phyloP scores from a whole-genome alignment of 2,888 invertebrate species.

The Coleophora deauratella region DNA sequence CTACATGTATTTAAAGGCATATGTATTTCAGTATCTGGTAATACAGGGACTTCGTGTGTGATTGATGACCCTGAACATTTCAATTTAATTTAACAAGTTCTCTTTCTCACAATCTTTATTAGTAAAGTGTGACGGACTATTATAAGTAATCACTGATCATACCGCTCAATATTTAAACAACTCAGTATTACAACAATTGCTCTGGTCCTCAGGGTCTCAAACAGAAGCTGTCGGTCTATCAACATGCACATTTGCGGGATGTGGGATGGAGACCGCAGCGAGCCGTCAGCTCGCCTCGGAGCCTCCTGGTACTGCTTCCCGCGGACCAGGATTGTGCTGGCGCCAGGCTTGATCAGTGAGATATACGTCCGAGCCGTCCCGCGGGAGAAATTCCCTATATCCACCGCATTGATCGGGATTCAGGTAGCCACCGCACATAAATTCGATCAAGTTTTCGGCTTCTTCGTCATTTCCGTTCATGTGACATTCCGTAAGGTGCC shows the following conservation, averaged over 20 bases:
- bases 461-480: slow-evolving; percentile 40
- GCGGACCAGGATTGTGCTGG: slow-evolving; percentile 38
- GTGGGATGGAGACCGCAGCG: slow-evolving; percentile 29
- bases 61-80: no score
- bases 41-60: no score
- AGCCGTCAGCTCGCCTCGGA: slow-evolving; percentile 27
- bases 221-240: slow-evolving; percentile 32
- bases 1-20: no score
- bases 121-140: no score
- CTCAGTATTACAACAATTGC: no score
- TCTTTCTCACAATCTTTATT: no score
- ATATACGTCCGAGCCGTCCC: slow-evolving; percentile 38
- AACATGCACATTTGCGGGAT: slow-evolving; percentile 43
- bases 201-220: slow-evolving; percentile 46
- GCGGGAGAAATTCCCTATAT: slow-evolving; percentile 25
- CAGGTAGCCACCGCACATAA: slow-evolving; percentile 43
- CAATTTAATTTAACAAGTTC: no score
- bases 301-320: slow-evolving; percentile 46
- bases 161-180: no score
- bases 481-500: slow-evolving; percentile 25
- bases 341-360: slow-evolving; percentile 38
- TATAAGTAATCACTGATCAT: no score
- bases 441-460: slow-evolving; percentile 41
- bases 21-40: no score
- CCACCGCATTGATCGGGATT: slow-evolving; percentile 25